Percentiles rank a stretch among this genome's conserved stretches.
Evolutionary conservation across 2,797 vertebrate species (phyloP).

Genomic region (Scolopax bukidnonensis): DNA sequence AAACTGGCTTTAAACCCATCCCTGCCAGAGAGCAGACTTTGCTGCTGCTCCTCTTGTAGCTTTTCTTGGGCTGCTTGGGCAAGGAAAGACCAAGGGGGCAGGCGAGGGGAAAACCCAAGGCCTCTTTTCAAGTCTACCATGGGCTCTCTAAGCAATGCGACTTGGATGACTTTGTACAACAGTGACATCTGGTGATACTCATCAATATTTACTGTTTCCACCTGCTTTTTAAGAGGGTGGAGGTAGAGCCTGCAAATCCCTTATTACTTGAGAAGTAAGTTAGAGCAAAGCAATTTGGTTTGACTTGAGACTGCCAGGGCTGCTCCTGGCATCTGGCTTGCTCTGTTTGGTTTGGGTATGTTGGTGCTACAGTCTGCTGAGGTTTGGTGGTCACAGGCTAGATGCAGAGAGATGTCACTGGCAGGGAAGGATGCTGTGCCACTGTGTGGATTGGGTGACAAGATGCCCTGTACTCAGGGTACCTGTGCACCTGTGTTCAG

Average conservation of each 20-base stretch:
- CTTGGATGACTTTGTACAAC: conserved; percentile 57
- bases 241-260: background rate
- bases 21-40: background rate
- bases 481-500: background rate
- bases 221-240: background rate
- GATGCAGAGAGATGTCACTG: fast-evolving
- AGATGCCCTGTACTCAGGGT: background rate
- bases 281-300: background rate
- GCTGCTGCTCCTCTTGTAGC: background rate
- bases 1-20: background rate
- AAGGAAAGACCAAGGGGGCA: background rate
- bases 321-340: background rate
- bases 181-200: conserved; percentile 69
- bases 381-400: background rate
- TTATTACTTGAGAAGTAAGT: background rate
- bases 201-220: conserved; percentile 47
- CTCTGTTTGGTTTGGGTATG: background rate
- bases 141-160: background rate
- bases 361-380: fast-evolving
- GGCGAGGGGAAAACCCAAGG: background rate
- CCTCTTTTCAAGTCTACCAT: background rate
- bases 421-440: background rate
- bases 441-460: background rate
- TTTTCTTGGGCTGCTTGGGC: background rate
- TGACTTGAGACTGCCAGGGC: background rate